A percentile compares a stretch with the other conserved stretches of the same genome.
Evolutionary conservation across 2,888 invertebrate species (phyloP).

Genomic region (Brenthis daphne): DNA sequence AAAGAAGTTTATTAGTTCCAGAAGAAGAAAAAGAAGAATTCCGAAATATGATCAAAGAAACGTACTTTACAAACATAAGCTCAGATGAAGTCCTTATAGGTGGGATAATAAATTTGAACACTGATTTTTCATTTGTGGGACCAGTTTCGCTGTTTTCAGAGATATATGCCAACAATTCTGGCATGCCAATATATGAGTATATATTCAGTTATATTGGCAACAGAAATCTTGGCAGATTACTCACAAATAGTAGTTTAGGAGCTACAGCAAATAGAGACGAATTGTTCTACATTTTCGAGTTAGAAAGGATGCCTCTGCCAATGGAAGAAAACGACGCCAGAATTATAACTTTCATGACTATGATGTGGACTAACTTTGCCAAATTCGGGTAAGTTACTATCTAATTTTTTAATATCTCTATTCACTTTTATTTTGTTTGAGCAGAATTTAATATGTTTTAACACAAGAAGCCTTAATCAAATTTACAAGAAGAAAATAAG

Average conservation of each 20-base stretch:
- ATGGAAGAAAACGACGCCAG: conserved; percentile 72
- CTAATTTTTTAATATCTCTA: background rate
- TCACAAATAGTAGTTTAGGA: conserved; percentile 66
- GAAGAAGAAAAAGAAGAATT: conserved; percentile 56
- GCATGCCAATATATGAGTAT: conserved; percentile 59
- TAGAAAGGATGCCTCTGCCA: conserved; percentile 64
- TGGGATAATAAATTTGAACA: conserved; percentile 69
- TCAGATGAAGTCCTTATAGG: conserved; percentile 66
- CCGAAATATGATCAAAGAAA: conserved; percentile 58
- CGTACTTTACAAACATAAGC: conserved; percentile 63
- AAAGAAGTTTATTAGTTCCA: conserved; percentile 55
- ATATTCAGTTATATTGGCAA: conserved; percentile 69
- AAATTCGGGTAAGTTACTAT: conserved; percentile 65
- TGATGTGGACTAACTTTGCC: conserved; percentile 79
- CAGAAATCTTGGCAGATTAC: conserved; percentile 66
- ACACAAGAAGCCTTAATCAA: too few species aligned
- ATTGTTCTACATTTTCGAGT: conserved; percentile 68
- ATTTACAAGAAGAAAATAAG: too few species aligned
- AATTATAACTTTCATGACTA: conserved; percentile 72
- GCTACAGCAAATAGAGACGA: conserved; percentile 70
- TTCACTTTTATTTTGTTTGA: background rate
- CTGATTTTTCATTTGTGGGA: conserved; percentile 69
- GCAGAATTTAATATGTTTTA: background rate
- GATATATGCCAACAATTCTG: conserved; percentile 59
- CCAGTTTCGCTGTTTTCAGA: conserved; percentile 68